A percentile compares a stretch with the other conserved stretches of the same genome.
These are phyloP conservation scores for Parasteatoda tepidariorum DNA, from an alignment of 1,140 invertebrate genomes.

Conservation along the genomic window DNA sequence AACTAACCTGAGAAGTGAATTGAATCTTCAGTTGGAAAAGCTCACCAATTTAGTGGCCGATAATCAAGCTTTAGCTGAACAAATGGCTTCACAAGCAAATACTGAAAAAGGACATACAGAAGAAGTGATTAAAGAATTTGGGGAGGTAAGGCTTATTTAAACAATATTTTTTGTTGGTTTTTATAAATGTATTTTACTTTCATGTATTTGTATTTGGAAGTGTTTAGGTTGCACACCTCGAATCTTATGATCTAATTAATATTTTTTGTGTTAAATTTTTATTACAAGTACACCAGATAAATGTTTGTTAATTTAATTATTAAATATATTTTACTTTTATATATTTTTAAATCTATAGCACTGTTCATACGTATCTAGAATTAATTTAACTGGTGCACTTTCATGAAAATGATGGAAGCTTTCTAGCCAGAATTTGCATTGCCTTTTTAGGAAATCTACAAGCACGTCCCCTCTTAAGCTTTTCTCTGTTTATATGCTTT, in stretches of 20 bases:
- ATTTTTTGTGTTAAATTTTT: not conserved
- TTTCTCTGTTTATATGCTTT: no score
- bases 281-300: not conserved
- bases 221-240: no score
- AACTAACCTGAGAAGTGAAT: constrained; percentile 17
- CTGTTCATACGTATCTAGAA: not conserved
- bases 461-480: no score
- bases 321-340: not conserved
- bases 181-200: not conserved
- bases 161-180: not conserved
- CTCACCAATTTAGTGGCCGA: constrained; percentile 11
- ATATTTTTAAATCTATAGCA: not conserved
- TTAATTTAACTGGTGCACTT: no score
- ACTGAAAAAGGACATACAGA: not conserved
- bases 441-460: no score
- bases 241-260: not conserved
- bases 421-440: no score
- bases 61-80: constrained; percentile 34
- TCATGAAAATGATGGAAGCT: no score
- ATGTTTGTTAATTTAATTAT: not conserved
- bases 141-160: not conserved
- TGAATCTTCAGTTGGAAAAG: constrained; percentile 28
- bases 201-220: no score
- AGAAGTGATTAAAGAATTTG: constrained; percentile 23
- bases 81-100: not conserved